Base-by-base conservation (phyloP, 2,888 invertebrate genomes). In the Gari tellinella region DNA sequence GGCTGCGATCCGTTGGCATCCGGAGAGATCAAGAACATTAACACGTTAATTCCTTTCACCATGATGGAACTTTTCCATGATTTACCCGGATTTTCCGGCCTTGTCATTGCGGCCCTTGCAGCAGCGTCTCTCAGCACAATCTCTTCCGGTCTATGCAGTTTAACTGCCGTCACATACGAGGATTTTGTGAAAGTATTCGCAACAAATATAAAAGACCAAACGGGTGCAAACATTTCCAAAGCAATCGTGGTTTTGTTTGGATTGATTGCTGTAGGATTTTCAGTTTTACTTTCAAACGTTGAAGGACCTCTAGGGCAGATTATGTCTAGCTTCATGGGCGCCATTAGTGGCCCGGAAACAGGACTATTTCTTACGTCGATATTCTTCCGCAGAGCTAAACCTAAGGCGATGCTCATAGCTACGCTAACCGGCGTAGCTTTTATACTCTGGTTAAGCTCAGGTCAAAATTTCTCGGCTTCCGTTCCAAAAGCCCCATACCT, bases 381-480 rank as follows among this genome's bases (percentile, higher is more conserved):
- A 23, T 74, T 67, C 45, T 15, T 64, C 21, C 55, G 49, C 21
- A 61, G 48, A 37, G 51, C 65, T 8, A 68, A 68, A 5, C 23
- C 45, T 14, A 64, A 83, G 77, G 85, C 85, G 12, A 69, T 83
- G n/a, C 26, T 85, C 12, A 31, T 49, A 1, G 83, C 85, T 12
- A 75, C 74, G 0, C 2, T 81, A 15, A 5, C 73, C 2, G 73
- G 81, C 0, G 43, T 81, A 0, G 7, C 57, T 4, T 75, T 82
- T 37, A 67, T 64, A 15, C 25, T 69, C 10, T 84, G 81, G 82
- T 23, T 84, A n/a, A 64, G 78, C 0, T 45, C 73, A 7, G 85
- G 85, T 5, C 65, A 64, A 10, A 80, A 68, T 38, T 84, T 86
- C 31, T 82, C 83, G 1, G 56, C 55, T 8, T 62, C 68, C 10